Percentiles rank a stretch among this genome's conserved stretches.
Conservation (phyloP, 64 coral and sea anemone species). For the Catalaphyllia jardinei region DNA sequence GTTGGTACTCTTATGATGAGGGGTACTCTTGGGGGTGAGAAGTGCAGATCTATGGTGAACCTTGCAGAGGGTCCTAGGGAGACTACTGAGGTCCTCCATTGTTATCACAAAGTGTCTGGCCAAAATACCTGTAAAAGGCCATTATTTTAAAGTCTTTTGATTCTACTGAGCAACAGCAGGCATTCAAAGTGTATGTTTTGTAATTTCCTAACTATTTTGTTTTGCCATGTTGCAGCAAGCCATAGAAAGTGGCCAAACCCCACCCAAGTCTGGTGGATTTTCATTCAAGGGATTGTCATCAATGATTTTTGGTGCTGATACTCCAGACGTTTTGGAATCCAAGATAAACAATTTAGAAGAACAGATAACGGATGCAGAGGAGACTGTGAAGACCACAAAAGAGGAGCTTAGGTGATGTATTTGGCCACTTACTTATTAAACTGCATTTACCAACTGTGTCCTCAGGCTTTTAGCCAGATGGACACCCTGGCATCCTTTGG, state of each 20-base stretch:
- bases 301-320: slow-evolving; percentile 96
- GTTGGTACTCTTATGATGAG: too few species aligned
- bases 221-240: slow-evolving; percentile 50
- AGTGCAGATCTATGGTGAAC: too few species aligned
- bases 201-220: background rate
- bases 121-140: too few species aligned
- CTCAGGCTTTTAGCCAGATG: too few species aligned
- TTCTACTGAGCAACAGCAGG: too few species aligned
- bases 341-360: slow-evolving; percentile 81
- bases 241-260: slow-evolving; percentile 71
- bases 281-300: slow-evolving; percentile 91
- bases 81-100: too few species aligned
- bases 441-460: background rate
- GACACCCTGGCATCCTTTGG: too few species aligned
- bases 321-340: slow-evolving; percentile 64
- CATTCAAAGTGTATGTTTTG: too few species aligned
- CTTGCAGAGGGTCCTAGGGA: too few species aligned
- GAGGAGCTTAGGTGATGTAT: slow-evolving; percentile 82
- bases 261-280: slow-evolving; percentile 66
- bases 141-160: too few species aligned
- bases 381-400: slow-evolving; percentile 71
- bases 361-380: slow-evolving; percentile 94
- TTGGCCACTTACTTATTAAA: background rate
- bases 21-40: too few species aligned
- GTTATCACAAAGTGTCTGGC: too few species aligned